Percentiles rank a stretch among this genome's conserved stretches.
phyloP scores from a whole-genome alignment of 2,113 vertebrate species.

The Odontophorus gujanensis region DNA sequence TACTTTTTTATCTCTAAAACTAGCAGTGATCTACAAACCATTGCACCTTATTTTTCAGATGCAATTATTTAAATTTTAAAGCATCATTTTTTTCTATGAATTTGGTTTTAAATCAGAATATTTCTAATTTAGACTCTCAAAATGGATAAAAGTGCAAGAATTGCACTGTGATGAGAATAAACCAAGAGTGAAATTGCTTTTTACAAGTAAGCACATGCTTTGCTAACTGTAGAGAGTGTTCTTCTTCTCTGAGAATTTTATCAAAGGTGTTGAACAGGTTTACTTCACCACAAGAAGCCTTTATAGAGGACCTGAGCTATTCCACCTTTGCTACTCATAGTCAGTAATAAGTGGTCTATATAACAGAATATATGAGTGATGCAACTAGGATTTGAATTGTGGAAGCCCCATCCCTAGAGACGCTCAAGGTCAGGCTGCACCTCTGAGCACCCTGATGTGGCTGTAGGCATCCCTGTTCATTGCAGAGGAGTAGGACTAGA shows the following conservation, averaged over 20 bases:
- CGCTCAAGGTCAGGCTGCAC: too few species aligned
- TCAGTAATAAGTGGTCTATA: neutral
- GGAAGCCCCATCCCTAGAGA: too few species aligned
- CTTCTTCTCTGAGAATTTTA: constrained; percentile 27
- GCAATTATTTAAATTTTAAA: neutral
- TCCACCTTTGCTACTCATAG: neutral
- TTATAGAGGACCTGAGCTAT: neutral
- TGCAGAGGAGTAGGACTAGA: too few species aligned
- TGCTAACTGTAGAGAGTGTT: neutral
- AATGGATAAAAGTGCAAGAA: neutral
- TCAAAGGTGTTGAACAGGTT: neutral
- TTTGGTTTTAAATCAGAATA: neutral
- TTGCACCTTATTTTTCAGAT: neutral
- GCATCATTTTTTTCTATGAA: neutral
- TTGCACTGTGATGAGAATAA: neutral
- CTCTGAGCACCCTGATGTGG: too few species aligned
- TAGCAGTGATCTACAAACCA: neutral
- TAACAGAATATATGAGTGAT: neutral
- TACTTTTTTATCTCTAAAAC: neutral
- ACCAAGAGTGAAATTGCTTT: constrained; percentile 20
- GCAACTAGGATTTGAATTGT: neutral
- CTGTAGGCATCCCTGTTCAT: too few species aligned
- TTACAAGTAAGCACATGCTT: neutral
- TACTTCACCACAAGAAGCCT: neutral
- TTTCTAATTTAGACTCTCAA: neutral